Conservation (phyloP, 2,888 invertebrate genomes). For the Ceraclea dissimilis region DNA sequence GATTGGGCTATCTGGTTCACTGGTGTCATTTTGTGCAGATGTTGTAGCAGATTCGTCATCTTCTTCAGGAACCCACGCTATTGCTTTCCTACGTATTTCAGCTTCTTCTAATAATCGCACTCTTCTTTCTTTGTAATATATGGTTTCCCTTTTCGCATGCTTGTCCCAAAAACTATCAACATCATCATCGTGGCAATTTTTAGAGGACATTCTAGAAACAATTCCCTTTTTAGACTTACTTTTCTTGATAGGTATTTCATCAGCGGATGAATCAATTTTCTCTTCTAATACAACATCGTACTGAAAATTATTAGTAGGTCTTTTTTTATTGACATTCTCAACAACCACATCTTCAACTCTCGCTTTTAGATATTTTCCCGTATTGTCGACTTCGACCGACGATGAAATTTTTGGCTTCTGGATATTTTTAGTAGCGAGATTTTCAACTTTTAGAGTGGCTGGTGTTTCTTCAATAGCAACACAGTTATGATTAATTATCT, state of each 20-base stretch:
- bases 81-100: conserved; percentile 35
- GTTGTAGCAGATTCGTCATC: background rate
- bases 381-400: conserved; percentile 45
- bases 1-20: no score
- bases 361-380: conserved; percentile 45
- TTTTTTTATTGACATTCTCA: conserved; percentile 43
- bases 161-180: conserved; percentile 57
- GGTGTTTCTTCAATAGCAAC: conserved; percentile 45
- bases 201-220: background rate
- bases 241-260: background rate
- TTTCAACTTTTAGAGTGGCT: conserved; percentile 31
- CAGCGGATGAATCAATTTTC: background rate
- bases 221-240: background rate
- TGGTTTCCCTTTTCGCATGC: conserved; percentile 58
- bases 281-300: conserved; percentile 23
- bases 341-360: conserved; percentile 51
- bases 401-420: conserved; percentile 49
- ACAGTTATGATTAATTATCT: conserved; percentile 31
- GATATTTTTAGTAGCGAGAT: conserved; percentile 32
- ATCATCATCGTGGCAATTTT: conserved; percentile 28
- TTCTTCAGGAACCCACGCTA: conserved; percentile 41
- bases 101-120: conserved; percentile 42
- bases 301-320: conserved; percentile 6
- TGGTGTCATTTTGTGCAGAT: no score
- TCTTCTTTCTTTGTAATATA: conserved; percentile 51